Percentiles rank a stretch among this genome's conserved stretches.
phyloP scores from a whole-genome alignment of 1,140 invertebrate genomes.

The Drosophila lacteicornis region DNA sequence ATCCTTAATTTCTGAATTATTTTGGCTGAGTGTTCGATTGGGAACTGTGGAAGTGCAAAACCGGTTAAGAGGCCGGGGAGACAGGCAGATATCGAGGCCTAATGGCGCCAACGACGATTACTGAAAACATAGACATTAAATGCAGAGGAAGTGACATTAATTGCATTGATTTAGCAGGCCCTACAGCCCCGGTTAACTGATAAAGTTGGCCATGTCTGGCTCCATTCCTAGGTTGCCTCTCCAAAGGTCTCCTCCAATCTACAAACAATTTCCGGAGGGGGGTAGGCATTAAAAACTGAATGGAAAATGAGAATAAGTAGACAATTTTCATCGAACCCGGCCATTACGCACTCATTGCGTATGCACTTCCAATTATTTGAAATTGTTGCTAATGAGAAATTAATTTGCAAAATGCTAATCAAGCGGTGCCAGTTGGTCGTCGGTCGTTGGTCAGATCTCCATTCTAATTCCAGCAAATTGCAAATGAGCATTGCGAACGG shows the following conservation, averaged over 20 bases:
- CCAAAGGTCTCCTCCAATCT: slow-evolving; percentile 4
- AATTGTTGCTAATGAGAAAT: slow-evolving; percentile 78
- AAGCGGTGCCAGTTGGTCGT: slow-evolving; percentile 39
- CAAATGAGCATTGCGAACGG: slow-evolving; percentile 26
- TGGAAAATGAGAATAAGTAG: background rate
- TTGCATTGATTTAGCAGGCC: slow-evolving; percentile 75
- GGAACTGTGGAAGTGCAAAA: slow-evolving; percentile 7
- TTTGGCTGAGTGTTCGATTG: background rate
- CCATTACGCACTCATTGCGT: slow-evolving; percentile 55
- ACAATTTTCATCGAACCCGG: slow-evolving; percentile 3
- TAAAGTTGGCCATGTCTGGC: slow-evolving; percentile 41
- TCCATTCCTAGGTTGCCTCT: slow-evolving; percentile 14
- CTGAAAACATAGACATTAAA: slow-evolving; percentile 79
- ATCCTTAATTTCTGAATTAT: background rate
- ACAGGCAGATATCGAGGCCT: slow-evolving; percentile 23
- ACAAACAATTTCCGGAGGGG: slow-evolving; percentile 12
- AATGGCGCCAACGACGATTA: slow-evolving; percentile 75
- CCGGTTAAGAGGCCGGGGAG: slow-evolving; percentile 18
- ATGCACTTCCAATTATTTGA: slow-evolving; percentile 70
- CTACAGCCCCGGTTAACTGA: slow-evolving; percentile 53
- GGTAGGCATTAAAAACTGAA: background rate
- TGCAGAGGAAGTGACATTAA: slow-evolving; percentile 80
- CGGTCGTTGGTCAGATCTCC: slow-evolving; percentile 31
- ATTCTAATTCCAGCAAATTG: slow-evolving; percentile 45
- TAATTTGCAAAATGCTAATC: slow-evolving; percentile 75